Percentiles rank a stretch among this genome's conserved stretches.
Conservation (phyloP, 2,113 vertebrate genomes). For the Oxyura jamaicensis region DNA sequence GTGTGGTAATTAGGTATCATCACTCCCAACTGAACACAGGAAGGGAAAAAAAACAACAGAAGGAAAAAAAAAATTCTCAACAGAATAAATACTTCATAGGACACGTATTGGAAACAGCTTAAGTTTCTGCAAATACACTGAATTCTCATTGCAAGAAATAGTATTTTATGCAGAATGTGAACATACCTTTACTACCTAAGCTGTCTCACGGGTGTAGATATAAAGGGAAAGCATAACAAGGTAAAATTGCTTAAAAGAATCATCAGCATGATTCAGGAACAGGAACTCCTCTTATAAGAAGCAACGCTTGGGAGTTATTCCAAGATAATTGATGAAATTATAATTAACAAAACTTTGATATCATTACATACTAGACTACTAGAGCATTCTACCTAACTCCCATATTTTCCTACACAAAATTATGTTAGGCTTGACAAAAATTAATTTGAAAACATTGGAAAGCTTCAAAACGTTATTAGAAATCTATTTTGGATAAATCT, state of each 20-base stretch:
- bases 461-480: not conserved
- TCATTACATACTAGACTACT: not conserved
- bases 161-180: not conserved
- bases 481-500: not conserved
- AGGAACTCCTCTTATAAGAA: not conserved
- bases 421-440: not conserved
- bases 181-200: not conserved
- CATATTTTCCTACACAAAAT: not conserved
- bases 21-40: not conserved
- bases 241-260: not conserved
- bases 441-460: not conserved
- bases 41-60: not conserved
- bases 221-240: not conserved
- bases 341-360: not conserved
- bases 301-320: not conserved
- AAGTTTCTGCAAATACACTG: slow-evolving; percentile 18
- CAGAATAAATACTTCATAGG: not conserved
- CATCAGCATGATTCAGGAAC: not conserved
- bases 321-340: not conserved
- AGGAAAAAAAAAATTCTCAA: not conserved
- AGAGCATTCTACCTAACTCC: not conserved
- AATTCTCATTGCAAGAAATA: slow-evolving; percentile 23
- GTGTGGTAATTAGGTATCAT: not conserved
- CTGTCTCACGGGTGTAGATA: not conserved
- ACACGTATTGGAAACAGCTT: not conserved